These are phyloP conservation scores for Lottia scabra DNA, from an alignment of 2,888 invertebrate genomes.

Conservation along the genomic window DNA sequence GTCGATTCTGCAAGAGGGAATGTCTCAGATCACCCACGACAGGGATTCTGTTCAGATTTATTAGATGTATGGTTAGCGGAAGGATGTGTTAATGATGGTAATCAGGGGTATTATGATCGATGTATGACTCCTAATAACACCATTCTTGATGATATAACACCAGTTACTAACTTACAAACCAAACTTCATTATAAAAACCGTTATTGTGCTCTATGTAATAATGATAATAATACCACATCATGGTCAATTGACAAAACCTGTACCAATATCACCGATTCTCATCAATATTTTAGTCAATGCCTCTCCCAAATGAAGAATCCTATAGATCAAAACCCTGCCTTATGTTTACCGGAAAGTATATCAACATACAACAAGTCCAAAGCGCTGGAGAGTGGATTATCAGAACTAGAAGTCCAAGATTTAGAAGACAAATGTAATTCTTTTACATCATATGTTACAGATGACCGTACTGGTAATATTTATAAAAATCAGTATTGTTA, in stretches of 20 bases:
- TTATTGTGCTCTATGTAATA: constrained; percentile 11
- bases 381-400: background rate
- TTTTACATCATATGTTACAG: background rate
- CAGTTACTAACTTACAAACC: constrained; percentile 7
- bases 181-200: constrained; percentile 10
- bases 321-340: background rate
- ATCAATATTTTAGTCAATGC: background rate
- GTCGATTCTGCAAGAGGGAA: background rate
- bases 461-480: background rate
- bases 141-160: background rate
- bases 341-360: background rate
- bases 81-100: background rate
- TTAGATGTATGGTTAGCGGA: background rate
- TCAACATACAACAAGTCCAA: background rate
- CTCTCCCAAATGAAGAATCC: background rate
- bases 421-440: background rate
- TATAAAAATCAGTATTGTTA: background rate
- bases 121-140: background rate
- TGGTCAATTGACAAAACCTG: background rate
- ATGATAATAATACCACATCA: background rate
- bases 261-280: background rate
- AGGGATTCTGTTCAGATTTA: background rate
- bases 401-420: background rate
- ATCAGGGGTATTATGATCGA: background rate
- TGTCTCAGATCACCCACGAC: background rate